Conservation (phyloP, 2,797 vertebrate species). For the Sternotherus odoratus region DNA sequence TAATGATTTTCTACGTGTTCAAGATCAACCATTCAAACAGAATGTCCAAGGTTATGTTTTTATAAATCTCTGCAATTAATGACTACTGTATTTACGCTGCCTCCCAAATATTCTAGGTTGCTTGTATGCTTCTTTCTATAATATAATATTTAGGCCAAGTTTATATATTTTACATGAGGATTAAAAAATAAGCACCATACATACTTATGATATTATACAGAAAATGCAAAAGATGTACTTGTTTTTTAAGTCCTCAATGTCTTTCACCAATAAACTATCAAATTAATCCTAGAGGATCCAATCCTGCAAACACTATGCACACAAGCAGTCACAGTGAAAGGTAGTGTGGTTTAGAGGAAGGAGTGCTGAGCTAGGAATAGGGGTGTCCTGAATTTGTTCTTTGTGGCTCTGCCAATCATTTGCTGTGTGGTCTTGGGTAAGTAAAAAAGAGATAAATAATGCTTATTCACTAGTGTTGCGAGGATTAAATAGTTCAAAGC, state of each 20-base stretch:
- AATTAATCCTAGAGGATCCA: background rate
- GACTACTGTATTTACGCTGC: background rate
- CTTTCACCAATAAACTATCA: background rate
- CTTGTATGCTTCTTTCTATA: background rate
- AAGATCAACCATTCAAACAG: constrained; percentile 43
- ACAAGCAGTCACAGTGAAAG: background rate
- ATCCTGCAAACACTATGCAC: background rate
- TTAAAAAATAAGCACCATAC: background rate
- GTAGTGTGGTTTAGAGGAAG: background rate
- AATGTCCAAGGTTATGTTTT: constrained; percentile 28
- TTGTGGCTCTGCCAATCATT: background rate
- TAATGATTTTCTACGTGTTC: constrained; percentile 30
- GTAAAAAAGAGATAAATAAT: background rate
- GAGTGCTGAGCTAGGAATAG: background rate
- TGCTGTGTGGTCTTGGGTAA: background rate
- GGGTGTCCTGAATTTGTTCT: background rate
- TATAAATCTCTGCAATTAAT: background rate
- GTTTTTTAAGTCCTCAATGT: too few species aligned
- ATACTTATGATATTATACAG: background rate
- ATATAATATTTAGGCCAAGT: background rate
- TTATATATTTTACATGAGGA: background rate
- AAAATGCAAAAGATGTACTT: background rate
- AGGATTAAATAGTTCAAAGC: background rate
- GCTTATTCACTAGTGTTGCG: background rate
- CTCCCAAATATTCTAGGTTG: background rate